A percentile compares a stretch with the other conserved stretches of the same genome.
These are phyloP conservation scores for Acronicta aceris DNA, from an alignment of 2,888 invertebrate genomes.

Conservation along the genomic window DNA sequence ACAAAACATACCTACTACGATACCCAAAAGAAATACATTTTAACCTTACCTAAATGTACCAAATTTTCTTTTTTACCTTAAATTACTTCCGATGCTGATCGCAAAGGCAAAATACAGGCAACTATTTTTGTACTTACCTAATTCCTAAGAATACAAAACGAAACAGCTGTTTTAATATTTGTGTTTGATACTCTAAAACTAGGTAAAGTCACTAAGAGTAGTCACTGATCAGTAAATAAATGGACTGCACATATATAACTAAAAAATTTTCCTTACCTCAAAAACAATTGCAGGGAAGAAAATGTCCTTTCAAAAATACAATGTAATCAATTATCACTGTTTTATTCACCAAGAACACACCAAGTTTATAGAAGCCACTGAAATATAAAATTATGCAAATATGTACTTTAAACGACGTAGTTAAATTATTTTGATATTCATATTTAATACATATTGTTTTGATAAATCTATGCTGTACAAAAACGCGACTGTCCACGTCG, in stretches of 20 bases:
- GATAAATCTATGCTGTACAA: slow-evolving; percentile 1
- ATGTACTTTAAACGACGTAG: not conserved
- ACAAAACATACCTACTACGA: no score
- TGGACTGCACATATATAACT: slow-evolving; percentile 23
- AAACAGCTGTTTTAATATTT: no score
- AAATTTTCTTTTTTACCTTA: no score
- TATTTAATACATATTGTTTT: slow-evolving; percentile 5
- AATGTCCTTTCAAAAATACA: slow-evolving; percentile 50
- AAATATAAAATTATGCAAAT: slow-evolving; percentile 13
- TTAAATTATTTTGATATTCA: slow-evolving; percentile 1
- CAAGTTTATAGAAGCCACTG: slow-evolving; percentile 20
- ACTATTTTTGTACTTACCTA: no score
- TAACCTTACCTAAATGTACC: no score
- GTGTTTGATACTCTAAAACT: no score
- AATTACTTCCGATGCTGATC: no score
- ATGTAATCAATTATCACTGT: slow-evolving; percentile 52
- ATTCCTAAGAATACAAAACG: no score
- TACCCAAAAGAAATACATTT: no score
- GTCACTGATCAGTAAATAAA: slow-evolving; percentile 20
- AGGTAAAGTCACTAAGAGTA: not conserved
- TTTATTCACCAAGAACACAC: slow-evolving; percentile 46
- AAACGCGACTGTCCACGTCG: slow-evolving; percentile 10
- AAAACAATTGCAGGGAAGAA: slow-evolving; percentile 45
- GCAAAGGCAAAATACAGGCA: no score
- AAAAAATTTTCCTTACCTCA: slow-evolving; percentile 56